A percentile compares a stretch with the other conserved stretches of the same genome.
Evolutionary conservation across 2,888 invertebrate species (phyloP).

Genomic region (Trichopoda pennipes): DNA sequence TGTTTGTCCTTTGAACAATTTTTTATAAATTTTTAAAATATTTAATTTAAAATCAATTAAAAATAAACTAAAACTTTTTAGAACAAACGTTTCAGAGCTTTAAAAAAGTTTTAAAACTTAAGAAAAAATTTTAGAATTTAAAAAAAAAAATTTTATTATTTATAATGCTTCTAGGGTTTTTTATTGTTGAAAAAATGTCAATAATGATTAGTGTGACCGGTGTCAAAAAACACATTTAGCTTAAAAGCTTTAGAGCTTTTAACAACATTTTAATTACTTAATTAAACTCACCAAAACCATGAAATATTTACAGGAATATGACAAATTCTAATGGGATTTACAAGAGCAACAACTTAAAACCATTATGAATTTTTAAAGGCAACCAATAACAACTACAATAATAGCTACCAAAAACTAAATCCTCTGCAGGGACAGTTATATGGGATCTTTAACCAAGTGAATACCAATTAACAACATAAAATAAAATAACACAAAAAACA

Average conservation of each 20-base stretch:
- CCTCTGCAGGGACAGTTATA: neutral
- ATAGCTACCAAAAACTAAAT: conserved; percentile 4
- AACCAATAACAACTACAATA: neutral
- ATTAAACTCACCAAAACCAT: conserved; percentile 31
- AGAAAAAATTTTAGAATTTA: no score
- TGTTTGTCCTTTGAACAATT: no score
- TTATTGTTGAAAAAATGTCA: no score
- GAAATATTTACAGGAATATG: neutral
- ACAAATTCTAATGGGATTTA: neutral
- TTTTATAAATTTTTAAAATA: no score
- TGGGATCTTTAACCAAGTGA: conserved; percentile 10
- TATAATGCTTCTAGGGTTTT: no score
- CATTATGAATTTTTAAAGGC: neutral
- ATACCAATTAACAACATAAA: conserved; percentile 19
- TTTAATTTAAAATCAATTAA: no score
- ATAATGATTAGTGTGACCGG: no score
- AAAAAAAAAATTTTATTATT: no score
- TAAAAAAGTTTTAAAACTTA: no score
- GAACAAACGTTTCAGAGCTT: no score
- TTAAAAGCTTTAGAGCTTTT: neutral
- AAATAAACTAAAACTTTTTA: no score
- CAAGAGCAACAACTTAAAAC: neutral
- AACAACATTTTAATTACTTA: neutral
- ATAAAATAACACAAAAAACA: neutral
- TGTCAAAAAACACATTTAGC: no score